A percentile compares a stretch with the other conserved stretches of the same genome.
Conservation (phyloP, 2,797 vertebrate genomes). For the Hozukius guyotensis region DNA sequence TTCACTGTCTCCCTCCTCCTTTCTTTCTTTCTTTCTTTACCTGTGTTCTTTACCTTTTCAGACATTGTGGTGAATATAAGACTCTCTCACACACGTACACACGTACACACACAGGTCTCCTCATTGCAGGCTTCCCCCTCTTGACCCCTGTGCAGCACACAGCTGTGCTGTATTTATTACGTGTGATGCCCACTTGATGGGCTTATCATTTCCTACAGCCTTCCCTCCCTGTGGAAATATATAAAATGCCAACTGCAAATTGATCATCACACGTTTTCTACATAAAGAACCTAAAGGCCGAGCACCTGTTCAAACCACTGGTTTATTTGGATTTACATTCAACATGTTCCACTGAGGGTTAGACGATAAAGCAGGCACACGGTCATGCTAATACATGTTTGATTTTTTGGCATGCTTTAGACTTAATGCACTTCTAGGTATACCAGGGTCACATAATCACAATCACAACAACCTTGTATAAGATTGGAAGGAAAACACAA, state of each 20-base stretch:
- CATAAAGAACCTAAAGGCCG: neutral
- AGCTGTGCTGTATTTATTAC: neutral
- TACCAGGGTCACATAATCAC: constrained; percentile 14
- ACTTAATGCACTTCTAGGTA: constrained; percentile 15
- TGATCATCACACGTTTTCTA: neutral
- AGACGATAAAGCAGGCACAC: neutral
- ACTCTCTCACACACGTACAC: neutral
- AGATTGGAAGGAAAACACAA: constrained; percentile 33
- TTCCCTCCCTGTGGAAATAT: neutral
- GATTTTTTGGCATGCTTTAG: constrained; percentile 12
- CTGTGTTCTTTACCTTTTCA: neutral
- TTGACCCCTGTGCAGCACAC: neutral
- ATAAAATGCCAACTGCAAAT: neutral
- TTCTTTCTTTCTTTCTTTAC: neutral
- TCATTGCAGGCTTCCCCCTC: constrained; percentile 13
- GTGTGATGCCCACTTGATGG: neutral
- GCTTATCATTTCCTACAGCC: neutral
- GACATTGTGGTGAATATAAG: neutral
- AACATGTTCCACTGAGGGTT: constrained; percentile 8
- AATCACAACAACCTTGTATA: constrained; percentile 15
- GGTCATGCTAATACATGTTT: constrained; percentile 11
- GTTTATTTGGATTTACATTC: constrained; percentile 37
- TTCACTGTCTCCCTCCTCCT: neutral
- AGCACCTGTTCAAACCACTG: constrained; percentile 4
- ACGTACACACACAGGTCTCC: neutral